A percentile compares a stretch with the other conserved stretches of the same genome.
These are phyloP conservation scores for Ellobium chinense DNA, from an alignment of 2,888 invertebrate species.

Conservation along the genomic window DNA sequence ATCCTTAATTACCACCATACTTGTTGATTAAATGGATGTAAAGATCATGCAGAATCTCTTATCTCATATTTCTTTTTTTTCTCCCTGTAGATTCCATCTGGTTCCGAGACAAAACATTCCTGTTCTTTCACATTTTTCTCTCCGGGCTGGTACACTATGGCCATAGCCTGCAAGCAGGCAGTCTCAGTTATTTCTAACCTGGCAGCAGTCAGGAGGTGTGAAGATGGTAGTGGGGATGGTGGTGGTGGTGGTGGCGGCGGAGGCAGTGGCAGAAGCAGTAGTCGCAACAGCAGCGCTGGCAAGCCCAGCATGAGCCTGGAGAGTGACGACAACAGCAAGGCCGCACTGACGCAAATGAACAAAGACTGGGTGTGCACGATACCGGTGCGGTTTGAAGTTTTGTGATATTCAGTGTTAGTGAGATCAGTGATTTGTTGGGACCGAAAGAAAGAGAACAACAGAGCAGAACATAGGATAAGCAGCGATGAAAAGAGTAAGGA, in stretches of 20 bases:
- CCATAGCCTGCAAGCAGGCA: slow-evolving; percentile 31
- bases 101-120: slow-evolving; percentile 18
- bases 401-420: too few species aligned
- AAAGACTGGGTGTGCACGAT: slow-evolving; percentile 30
- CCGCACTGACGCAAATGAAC: background rate
- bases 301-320: too few species aligned
- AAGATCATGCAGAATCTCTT: background rate
- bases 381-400: slow-evolving; percentile 15
- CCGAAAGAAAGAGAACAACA: too few species aligned
- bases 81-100: slow-evolving; percentile 18
- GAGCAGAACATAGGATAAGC: too few species aligned
- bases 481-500: too few species aligned
- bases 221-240: background rate
- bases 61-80: background rate
- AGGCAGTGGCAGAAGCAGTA: background rate
- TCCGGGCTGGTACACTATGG: slow-evolving; percentile 43
- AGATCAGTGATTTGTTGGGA: too few species aligned
- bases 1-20: too few species aligned
- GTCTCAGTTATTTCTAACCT: background rate
- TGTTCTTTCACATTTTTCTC: slow-evolving; percentile 49
- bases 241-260: background rate
- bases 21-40: background rate
- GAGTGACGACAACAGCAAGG: background rate
- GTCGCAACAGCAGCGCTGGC: background rate
- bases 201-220: background rate